These are phyloP conservation scores for Etheostoma nigrum DNA, from an alignment of 2,797 vertebrate genomes.

Conservation along the genomic window DNA sequence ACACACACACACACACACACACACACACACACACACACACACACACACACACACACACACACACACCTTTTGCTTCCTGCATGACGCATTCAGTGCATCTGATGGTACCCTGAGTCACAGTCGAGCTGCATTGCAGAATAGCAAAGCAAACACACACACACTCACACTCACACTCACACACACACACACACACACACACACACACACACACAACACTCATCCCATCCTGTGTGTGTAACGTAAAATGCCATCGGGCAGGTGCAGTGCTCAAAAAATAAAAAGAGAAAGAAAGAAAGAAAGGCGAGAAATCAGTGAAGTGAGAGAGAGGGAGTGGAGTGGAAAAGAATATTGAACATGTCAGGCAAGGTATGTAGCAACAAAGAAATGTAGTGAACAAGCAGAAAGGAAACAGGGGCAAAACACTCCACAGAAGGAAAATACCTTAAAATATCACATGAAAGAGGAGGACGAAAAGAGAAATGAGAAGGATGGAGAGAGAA, in stretches of 20 bases:
- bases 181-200: background rate
- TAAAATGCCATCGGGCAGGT: conserved; percentile 74
- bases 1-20: conserved; percentile 60
- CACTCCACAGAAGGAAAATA: conserved; percentile 14
- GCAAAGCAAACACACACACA: conserved; percentile 46
- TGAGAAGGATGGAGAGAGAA: background rate
- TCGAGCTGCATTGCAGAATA: conserved; percentile 76
- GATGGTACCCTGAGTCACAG: conserved; percentile 79
- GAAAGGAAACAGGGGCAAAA: conserved; percentile 45
- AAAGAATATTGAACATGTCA: conserved; percentile 62
- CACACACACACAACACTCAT: conserved; percentile 3
- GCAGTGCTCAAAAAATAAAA: conserved; percentile 51
- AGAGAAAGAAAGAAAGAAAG: conserved; percentile 35
- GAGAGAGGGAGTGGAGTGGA: conserved; percentile 26
- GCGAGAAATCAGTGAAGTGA: conserved; percentile 52
- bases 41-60: conserved; percentile 32
- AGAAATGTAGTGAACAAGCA: conserved; percentile 53
- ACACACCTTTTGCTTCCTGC: conserved; percentile 74
- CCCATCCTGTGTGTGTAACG: conserved; percentile 1
- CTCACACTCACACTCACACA: conserved; percentile 3
- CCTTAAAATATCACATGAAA: conserved; percentile 12
- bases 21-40: conserved; percentile 50
- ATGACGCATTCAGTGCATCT: conserved; percentile 79
- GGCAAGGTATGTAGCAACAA: conserved; percentile 59
- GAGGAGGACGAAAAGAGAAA: background rate